A percentile compares a stretch with the other conserved stretches of the same genome.
phyloP scores from a whole-genome alignment of 2,888 invertebrate species.

The Galerucella pusilla region DNA sequence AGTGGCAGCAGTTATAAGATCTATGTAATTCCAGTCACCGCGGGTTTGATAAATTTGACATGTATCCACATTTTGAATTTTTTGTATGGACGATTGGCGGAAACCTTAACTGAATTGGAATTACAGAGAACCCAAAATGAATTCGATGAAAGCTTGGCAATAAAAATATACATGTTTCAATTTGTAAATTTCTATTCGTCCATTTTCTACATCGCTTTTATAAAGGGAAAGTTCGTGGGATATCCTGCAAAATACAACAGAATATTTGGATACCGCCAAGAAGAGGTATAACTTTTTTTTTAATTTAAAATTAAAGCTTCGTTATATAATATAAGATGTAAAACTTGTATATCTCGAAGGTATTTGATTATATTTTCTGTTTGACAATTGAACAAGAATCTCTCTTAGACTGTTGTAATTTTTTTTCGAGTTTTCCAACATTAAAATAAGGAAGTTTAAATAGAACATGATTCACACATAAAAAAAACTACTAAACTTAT shows the following conservation, averaged over 20 bases:
- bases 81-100: conserved; percentile 74
- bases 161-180: conserved; percentile 89
- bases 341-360: too few relatives aligned
- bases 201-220: conserved; percentile 85
- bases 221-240: conserved; percentile 83
- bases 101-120: conserved; percentile 78
- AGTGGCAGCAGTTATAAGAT: conserved; percentile 70
- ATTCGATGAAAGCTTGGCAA: conserved; percentile 86
- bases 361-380: too few relatives aligned
- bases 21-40: conserved; percentile 78
- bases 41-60: conserved; percentile 80
- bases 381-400: too few relatives aligned
- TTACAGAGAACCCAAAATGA: conserved; percentile 84
- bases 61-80: conserved; percentile 82
- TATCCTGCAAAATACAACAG: conserved; percentile 82
- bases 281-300: conserved; percentile 68
- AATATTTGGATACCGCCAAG: conserved; percentile 76
- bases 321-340: too few relatives aligned
- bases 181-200: conserved; percentile 92
- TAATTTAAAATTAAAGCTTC: too few relatives aligned
- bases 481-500: too few relatives aligned
- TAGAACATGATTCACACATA: too few relatives aligned
- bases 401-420: too few relatives aligned
- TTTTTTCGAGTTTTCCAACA: too few relatives aligned
- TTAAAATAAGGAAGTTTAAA: too few relatives aligned